phyloP scores from a whole-genome alignment of 1,140 invertebrate genomes.

The Episyrphus balteatus region DNA sequence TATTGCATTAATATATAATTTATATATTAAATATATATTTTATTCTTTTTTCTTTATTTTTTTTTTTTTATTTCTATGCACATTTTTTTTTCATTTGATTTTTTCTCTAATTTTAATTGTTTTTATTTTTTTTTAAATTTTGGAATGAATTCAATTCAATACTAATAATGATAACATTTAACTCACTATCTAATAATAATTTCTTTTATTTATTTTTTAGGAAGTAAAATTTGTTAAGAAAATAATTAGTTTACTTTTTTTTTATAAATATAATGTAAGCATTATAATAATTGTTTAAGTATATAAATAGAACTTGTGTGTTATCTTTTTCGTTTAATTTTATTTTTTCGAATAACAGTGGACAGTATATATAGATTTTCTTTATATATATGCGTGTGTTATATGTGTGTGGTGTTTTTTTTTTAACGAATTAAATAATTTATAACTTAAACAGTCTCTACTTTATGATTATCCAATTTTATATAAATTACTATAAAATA shows the following conservation, averaged over 20 bases:
- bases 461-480: too few species aligned
- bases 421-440: too few species aligned
- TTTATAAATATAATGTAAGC: neutral
- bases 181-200: neutral
- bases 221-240: conserved; percentile 3
- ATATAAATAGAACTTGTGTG: conserved; percentile 2
- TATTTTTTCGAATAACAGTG: too few species aligned
- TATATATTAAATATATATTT: too few species aligned
- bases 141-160: neutral
- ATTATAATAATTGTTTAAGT: neutral
- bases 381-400: too few species aligned
- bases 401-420: too few species aligned
- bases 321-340: neutral
- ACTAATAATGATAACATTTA: conserved; percentile 1
- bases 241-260: conserved; percentile 2
- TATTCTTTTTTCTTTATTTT: too few species aligned
- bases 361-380: too few species aligned
- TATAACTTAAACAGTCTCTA: too few species aligned
- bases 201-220: neutral
- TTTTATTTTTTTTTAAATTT: neutral
- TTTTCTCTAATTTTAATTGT: neutral
- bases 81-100: neutral
- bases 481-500: too few species aligned
- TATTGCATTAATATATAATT: too few species aligned
- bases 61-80: too few species aligned